These are phyloP conservation scores for Muscicapa adusta DNA, from an alignment of 2,113 vertebrate genomes.

Conservation along the genomic window DNA sequence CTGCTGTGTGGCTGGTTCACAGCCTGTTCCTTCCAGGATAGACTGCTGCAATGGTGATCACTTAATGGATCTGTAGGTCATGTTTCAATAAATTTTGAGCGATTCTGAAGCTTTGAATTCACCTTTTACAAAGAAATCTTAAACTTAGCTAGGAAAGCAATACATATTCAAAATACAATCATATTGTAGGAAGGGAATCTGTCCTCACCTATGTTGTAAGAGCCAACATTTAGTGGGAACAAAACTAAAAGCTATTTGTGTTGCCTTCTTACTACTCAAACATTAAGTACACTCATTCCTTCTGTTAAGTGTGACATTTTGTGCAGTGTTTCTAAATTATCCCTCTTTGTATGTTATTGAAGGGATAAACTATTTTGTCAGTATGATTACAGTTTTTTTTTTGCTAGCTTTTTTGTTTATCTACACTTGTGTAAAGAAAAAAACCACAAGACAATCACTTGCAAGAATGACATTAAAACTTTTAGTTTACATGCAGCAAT, in stretches of 20 bases:
- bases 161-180: background rate
- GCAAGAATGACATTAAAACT: background rate
- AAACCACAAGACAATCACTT: background rate
- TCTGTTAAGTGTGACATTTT: background rate
- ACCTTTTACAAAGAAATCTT: background rate
- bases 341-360: background rate
- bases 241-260: background rate
- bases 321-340: background rate
- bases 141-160: background rate
- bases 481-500: background rate
- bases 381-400: background rate
- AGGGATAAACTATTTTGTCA: background rate
- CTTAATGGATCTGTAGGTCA: background rate
- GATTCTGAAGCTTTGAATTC: background rate
- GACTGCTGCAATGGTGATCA: background rate
- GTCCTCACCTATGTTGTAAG: background rate
- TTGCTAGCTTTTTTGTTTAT: background rate
- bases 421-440: background rate
- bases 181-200: background rate
- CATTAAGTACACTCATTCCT: background rate
- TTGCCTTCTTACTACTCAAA: background rate
- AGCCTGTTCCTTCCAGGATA: too few species aligned
- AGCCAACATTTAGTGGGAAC: background rate
- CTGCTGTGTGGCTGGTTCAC: too few species aligned
- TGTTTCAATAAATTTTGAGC: background rate